A percentile compares a stretch with the other conserved stretches of the same genome.
Conservation (phyloP, 2,888 invertebrate genomes). For the Bembecia ichneumoniformis region DNA sequence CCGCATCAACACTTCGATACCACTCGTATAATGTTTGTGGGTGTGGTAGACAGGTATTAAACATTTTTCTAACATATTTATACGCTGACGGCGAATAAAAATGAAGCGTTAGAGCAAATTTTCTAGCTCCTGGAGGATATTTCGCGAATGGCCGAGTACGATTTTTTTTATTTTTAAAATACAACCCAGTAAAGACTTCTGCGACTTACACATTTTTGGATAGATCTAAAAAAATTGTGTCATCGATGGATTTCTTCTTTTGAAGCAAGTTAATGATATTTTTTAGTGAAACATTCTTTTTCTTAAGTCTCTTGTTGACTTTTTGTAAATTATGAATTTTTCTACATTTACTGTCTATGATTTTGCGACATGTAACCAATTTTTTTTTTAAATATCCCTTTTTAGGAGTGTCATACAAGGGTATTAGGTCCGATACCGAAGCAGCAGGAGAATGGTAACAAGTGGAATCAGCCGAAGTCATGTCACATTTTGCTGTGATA, state of each 20-base stretch:
- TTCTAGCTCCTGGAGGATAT: constrained; percentile 8
- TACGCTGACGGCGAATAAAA: constrained; percentile 8
- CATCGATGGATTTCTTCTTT: neutral
- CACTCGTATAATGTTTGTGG: constrained; percentile 5
- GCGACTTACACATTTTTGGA: constrained; percentile 1
- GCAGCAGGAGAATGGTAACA: no score
- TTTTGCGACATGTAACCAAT: no score
- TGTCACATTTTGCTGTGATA: no score
- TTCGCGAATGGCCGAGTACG: constrained; percentile 6
- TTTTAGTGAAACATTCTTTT: constrained; percentile 1
- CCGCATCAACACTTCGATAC: constrained; percentile 6
- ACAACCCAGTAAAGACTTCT: constrained; percentile 4
- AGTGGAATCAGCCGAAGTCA: no score
- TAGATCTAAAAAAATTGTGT: neutral
- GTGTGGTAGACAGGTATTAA: constrained; percentile 5
- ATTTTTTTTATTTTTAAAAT: constrained; percentile 3
- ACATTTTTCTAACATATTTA: constrained; percentile 2
- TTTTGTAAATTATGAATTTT: constrained; percentile 2
- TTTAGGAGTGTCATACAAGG: no score
- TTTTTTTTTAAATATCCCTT: no score
- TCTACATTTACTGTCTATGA: no score
- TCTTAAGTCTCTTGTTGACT: constrained; percentile 1
- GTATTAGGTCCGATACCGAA: no score
- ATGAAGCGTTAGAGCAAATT: constrained; percentile 8
- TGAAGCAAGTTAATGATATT: neutral